Percentiles rank a stretch among this genome's conserved stretches.
phyloP scores from a whole-genome alignment of 2,888 invertebrate genomes.

The Neria commutata region DNA sequence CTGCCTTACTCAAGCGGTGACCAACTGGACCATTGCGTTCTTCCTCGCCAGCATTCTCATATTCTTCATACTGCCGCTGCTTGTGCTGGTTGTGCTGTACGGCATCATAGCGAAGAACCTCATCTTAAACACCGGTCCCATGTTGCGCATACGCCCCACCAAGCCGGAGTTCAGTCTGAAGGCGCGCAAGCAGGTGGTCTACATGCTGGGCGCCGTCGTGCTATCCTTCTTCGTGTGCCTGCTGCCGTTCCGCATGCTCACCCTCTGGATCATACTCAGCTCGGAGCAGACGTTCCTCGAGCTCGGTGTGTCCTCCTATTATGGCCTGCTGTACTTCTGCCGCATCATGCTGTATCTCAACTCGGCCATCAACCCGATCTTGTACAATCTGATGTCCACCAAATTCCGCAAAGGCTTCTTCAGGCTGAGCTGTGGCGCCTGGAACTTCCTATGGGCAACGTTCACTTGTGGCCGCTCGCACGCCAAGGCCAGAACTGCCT shows the following conservation, averaged over 20 bases:
- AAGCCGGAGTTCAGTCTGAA: slow-evolving; percentile 76
- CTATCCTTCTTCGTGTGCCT: slow-evolving; percentile 87
- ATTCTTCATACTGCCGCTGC: slow-evolving; percentile 81
- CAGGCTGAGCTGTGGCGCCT: slow-evolving; percentile 64
- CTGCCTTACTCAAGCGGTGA: slow-evolving; percentile 80
- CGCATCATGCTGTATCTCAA: slow-evolving; percentile 88
- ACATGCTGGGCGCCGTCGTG: slow-evolving; percentile 87
- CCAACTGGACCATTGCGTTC: slow-evolving; percentile 77
- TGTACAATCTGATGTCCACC: slow-evolving; percentile 92
- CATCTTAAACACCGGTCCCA: slow-evolving; percentile 70
- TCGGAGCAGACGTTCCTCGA: slow-evolving; percentile 72
- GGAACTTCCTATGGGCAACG: slow-evolving; percentile 30
- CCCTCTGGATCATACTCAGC: slow-evolving; percentile 80
- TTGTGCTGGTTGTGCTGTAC: slow-evolving; percentile 81
- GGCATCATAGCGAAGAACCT: slow-evolving; percentile 83
- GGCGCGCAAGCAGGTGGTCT: slow-evolving; percentile 81
- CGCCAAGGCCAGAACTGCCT: slow-evolving; percentile 58
- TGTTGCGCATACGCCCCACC: slow-evolving; percentile 71
- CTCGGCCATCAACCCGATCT: slow-evolving; percentile 87
- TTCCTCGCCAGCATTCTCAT: slow-evolving; percentile 79
- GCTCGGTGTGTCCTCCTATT: slow-evolving; percentile 79
- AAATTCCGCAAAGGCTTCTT: slow-evolving; percentile 85
- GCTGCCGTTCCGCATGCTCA: slow-evolving; percentile 83
- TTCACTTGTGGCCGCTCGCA: slow-evolving; percentile 50
- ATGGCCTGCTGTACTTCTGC: slow-evolving; percentile 81